phyloP scores from a whole-genome alignment of 2,888 invertebrate genomes.

The Tolmerus cingulatus region DNA sequence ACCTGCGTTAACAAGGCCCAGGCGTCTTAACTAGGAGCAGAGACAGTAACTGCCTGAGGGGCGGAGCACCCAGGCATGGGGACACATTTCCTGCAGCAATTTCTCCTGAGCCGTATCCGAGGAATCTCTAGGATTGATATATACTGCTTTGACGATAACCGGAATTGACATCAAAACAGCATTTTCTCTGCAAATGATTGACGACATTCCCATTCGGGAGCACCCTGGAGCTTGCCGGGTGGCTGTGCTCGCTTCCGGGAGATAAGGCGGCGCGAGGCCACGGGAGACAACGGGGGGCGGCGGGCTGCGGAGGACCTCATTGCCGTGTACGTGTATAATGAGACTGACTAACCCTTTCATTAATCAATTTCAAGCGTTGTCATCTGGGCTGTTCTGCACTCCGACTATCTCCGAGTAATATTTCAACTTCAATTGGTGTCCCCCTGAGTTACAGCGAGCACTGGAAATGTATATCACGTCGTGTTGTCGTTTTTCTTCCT shows the following conservation, averaged over 20 bases:
- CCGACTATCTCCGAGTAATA: background rate
- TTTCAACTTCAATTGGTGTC: conserved; percentile 1
- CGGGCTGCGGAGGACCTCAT: background rate
- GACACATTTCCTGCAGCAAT: background rate
- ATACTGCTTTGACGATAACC: conserved; percentile 1
- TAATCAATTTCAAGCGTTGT: conserved; percentile 16
- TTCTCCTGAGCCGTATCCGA: background rate
- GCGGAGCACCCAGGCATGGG: background rate
- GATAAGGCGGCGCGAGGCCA: background rate
- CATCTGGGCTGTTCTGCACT: background rate
- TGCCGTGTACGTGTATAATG: background rate
- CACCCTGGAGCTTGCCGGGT: background rate
- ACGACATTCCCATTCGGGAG: background rate
- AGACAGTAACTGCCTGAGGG: background rate
- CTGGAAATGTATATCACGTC: conserved; percentile 2
- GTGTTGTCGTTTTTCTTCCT: background rate
- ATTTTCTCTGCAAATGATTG: conserved; percentile 9
- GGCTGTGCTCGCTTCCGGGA: background rate
- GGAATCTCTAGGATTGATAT: background rate
- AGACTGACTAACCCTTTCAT: conserved; percentile 1
- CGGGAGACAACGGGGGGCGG: no score
- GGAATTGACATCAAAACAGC: conserved; percentile 1
- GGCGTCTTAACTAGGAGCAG: background rate
- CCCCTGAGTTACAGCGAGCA: background rate
- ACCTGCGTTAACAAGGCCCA: background rate